phyloP scores from a whole-genome alignment of 2,797 vertebrate species.

The Macropodus opercularis region DNA sequence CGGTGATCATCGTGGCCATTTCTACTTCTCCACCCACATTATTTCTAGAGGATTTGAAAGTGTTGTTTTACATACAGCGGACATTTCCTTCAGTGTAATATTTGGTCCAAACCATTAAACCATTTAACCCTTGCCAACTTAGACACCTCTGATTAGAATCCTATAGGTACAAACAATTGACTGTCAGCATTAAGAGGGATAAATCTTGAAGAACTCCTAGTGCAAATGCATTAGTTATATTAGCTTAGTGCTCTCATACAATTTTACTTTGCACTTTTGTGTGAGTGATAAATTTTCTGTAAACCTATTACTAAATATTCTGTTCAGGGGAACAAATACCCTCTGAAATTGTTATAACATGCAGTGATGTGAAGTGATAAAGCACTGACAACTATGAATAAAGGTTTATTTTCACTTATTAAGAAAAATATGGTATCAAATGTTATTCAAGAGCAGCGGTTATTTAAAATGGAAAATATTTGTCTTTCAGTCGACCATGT shows the following conservation, averaged over 20 bases:
- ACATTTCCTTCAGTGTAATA: slow-evolving; percentile 5
- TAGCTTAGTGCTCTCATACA: too few species aligned
- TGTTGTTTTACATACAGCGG: slow-evolving; percentile 20
- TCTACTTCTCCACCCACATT: background rate
- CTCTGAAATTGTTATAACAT: background rate
- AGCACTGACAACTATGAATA: background rate
- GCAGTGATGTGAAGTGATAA: background rate
- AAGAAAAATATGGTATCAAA: background rate
- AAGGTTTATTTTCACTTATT: slow-evolving; percentile 11
- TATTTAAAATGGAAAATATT: too few species aligned
- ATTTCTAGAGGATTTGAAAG: slow-evolving; percentile 9
- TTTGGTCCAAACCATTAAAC: slow-evolving; percentile 17
- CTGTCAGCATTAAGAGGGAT: too few species aligned
- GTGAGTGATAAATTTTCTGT: background rate
- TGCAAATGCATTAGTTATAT: too few species aligned
- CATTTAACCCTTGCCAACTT: too few species aligned
- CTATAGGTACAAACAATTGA: too few species aligned
- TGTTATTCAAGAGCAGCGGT: too few species aligned
- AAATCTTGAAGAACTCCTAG: too few species aligned
- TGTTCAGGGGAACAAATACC: background rate
- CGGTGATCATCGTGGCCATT: slow-evolving; percentile 57
- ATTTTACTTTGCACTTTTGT: background rate
- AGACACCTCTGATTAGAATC: too few species aligned
- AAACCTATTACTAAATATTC: background rate
- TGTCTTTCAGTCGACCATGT: too few species aligned